Percentiles rank a stretch among this genome's conserved stretches.
Conservation (phyloP, 2,797 vertebrate genomes). For the Nannoperca obscura region DNA sequence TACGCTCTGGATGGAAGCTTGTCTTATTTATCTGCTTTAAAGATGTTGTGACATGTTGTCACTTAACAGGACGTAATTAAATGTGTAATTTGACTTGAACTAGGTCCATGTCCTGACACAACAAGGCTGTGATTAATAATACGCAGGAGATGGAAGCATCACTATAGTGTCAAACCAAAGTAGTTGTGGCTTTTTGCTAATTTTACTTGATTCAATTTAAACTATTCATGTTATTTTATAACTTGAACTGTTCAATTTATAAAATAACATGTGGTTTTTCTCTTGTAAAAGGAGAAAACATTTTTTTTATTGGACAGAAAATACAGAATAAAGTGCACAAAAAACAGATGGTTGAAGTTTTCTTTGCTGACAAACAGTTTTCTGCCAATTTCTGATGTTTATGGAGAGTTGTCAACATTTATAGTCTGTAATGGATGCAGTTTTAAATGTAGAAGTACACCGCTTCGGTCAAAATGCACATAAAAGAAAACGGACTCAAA, state of each 20-base stretch:
- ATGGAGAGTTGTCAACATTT: neutral
- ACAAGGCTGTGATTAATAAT: neutral
- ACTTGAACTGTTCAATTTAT: too few relatives aligned
- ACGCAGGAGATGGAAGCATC: neutral
- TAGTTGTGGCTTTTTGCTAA: neutral
- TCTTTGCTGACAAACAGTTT: conserved; percentile 5
- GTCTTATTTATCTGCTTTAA: neutral
- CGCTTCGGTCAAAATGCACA: neutral
- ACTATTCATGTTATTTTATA: neutral
- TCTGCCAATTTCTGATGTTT: conserved; percentile 10
- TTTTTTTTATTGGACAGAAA: neutral
- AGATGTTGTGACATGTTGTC: neutral
- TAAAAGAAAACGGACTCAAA: neutral
- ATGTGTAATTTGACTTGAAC: neutral
- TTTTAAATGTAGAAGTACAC: neutral
- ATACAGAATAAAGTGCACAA: neutral
- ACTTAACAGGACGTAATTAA: neutral
- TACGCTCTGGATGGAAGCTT: neutral
- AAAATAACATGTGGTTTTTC: neutral
- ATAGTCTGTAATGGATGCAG: neutral
- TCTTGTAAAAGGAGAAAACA: neutral
- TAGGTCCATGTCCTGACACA: neutral
- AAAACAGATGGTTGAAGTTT: neutral
- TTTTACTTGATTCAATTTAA: neutral
- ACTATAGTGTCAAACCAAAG: neutral